phyloP scores from a whole-genome alignment of 2,888 invertebrate genomes.

The Pedicia rivosa region DNA sequence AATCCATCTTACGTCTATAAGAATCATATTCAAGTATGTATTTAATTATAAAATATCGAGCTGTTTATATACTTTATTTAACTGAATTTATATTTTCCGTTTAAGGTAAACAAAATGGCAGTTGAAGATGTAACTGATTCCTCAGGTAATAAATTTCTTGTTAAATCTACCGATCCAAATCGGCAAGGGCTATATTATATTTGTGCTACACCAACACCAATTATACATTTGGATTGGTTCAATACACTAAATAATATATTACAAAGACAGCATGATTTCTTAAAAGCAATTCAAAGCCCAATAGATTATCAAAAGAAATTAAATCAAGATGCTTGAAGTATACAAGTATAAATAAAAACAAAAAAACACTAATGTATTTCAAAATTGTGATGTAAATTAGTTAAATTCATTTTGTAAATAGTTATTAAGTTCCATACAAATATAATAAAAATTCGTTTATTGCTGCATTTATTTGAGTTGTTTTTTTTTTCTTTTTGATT shows the following conservation, averaged over 20 bases:
- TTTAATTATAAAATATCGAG: neutral
- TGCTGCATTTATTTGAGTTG: too few species aligned
- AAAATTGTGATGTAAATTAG: slow-evolving; percentile 5
- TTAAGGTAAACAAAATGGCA: slow-evolving; percentile 89
- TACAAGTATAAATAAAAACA: neutral
- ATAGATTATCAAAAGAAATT: neutral
- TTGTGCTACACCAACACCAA: slow-evolving; percentile 59
- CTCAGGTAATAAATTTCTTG: slow-evolving; percentile 56
- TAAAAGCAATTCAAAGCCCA: neutral
- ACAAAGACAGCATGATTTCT: neutral
- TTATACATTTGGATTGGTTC: slow-evolving; percentile 65
- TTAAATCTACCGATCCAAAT: slow-evolving; percentile 68
- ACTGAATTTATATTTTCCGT: slow-evolving; percentile 6
- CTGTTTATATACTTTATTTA: slow-evolving; percentile 1
- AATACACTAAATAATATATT: slow-evolving; percentile 1
- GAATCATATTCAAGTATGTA: slow-evolving; percentile 78
- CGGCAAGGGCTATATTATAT: slow-evolving; percentile 59
- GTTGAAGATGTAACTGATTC: slow-evolving; percentile 48
- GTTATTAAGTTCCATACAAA: too few species aligned
- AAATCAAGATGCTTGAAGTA: neutral
- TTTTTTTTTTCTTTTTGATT: too few species aligned
- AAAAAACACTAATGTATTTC: slow-evolving; percentile 1
- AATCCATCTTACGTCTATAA: slow-evolving; percentile 92
- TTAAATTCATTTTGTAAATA: too few species aligned
- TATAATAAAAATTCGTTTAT: too few species aligned